Base-by-base conservation (phyloP, 2,888 invertebrate species). In the Sturmia bella region DNA sequence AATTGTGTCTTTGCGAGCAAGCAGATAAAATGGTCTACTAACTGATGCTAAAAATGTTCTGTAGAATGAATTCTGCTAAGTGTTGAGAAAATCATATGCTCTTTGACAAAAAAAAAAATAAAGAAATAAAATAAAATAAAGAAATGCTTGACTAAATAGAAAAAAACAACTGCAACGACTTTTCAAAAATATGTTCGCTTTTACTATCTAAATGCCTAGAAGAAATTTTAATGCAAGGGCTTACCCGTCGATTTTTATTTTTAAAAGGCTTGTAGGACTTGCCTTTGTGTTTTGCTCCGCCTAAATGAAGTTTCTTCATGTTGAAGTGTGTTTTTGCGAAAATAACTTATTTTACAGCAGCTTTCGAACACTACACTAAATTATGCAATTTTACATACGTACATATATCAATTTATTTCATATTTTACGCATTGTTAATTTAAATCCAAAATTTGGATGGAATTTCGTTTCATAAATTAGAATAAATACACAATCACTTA, bases 241-340 rank as follows among this genome's bases (percentile, higher is more conserved):
- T 84, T 80, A 84, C 84, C 84, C 84, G 73, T 45, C 84, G 84
- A 81, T 79, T 70, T 73, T 78, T 84, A 43, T 61, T 84, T 64
- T 77, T 84, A 43, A 84, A 84, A 15, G 82, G 82, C 56, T 84
- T 84, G 56, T 84, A 82, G 11, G 84, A 76, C 64, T 84, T 84
- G 73, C 32, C 76, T 27, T 84, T 84, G 43, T 83, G 73, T 64
- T 81, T 83, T 72, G 61, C 79, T n/a, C 63, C 77, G 21, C 84
- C 84, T 32, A 84, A 68, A 45, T 84, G 84, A 1, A 84, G 82
- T 63, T 84, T 84, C 70, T 84, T 84, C 84, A 84, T 84, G 63
- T n/a, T 72, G 69, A 17, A 24, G 39, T 11, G 17, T n/a, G 19
- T 69, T 74, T 19, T 41, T 1, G n/a, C 4, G 4, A n/a, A n/a